A percentile compares a stretch with the other conserved stretches of the same genome.
phyloP scores from a whole-genome alignment of 2,888 invertebrate species.

The Hydraecia micacea region DNA sequence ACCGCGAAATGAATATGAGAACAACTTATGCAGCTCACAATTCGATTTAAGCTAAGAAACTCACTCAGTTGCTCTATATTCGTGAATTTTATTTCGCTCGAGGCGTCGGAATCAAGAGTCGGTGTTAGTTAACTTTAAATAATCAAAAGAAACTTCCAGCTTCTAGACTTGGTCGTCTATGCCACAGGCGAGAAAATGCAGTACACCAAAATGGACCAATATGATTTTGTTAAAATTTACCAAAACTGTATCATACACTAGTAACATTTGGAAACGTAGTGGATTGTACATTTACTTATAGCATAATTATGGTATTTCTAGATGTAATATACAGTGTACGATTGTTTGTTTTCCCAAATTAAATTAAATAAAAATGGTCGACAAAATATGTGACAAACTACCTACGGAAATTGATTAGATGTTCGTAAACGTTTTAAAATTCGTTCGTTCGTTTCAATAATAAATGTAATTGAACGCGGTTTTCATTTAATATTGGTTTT shows the following conservation, averaged over 20 bases:
- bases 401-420: neutral
- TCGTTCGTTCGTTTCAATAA: conserved; percentile 34
- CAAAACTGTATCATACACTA: no score
- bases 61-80: conserved; percentile 46
- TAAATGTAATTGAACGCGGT: conserved; percentile 34
- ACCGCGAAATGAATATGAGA: conserved; percentile 42
- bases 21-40: conserved; percentile 43
- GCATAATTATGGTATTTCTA: no score
- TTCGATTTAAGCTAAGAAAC: conserved; percentile 42
- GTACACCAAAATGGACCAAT: neutral
- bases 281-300: no score
- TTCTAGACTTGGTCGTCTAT: conserved; percentile 9
- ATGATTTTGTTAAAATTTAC: no score
- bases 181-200: conserved; percentile 19
- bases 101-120: conserved; percentile 28
- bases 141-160: conserved; percentile 54
- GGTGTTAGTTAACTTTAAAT: conserved; percentile 61
- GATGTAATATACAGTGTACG: no score
- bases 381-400: neutral
- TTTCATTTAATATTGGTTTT: conserved; percentile 35
- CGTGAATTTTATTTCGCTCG: conserved; percentile 48
- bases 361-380: neutral
- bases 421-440: conserved; percentile 15
- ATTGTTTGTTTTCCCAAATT: no score
- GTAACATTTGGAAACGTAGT: no score